Base-by-base conservation (phyloP, 1,140 invertebrate genomes). In the Apocrypta bakeri region DNA sequence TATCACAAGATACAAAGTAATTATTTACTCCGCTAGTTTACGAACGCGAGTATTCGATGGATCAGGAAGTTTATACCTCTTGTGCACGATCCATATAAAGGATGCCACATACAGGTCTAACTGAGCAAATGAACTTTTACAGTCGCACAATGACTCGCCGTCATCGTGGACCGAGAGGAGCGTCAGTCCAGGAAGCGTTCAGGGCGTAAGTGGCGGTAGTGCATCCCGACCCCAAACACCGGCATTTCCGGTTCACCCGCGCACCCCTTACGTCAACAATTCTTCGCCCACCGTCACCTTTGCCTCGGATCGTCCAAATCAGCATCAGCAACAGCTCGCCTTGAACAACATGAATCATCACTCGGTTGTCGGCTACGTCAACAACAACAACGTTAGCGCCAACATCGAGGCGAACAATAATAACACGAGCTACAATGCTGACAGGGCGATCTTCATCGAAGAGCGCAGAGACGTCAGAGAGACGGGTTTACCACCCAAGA, bases 191-290 rank as follows among this genome's bases (percentile, higher is more conserved):
- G 93, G 90, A 87, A 83, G 82, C 37, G 74, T 56, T 0, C 68
- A 74, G 1, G 93, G 88, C 40, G n/a, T 68, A 12, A 93, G 88
- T 33, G 88, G 91, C 61, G 84, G 91, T 78, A 87, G 93, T 87
- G 87, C 92, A 90, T 90, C 94, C 25, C 90, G 97, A 79, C 96
- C 97, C 27, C 95, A 97, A 89, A 98, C 97, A 2, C 97, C 97
- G 25, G 96, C 96, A 64, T 98, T 98, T 92, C 97, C 97, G 48
- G 96, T 97, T 27, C 95, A 96, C 86, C 96, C 97, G 33, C 94
- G 96, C 84, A 98, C 97, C 2, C 97, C 97, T 1, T 98, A 98
- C 92, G 92, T 90, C 85, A 95, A 94, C 88, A 92, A 92, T 74
- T 93, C 93, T 37, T 93, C 94, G 79, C 94, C 95, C 37, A 94